These are phyloP conservation scores for Ceuthmochares aereus DNA, from an alignment of 2,113 vertebrate genomes.

Conservation along the genomic window DNA sequence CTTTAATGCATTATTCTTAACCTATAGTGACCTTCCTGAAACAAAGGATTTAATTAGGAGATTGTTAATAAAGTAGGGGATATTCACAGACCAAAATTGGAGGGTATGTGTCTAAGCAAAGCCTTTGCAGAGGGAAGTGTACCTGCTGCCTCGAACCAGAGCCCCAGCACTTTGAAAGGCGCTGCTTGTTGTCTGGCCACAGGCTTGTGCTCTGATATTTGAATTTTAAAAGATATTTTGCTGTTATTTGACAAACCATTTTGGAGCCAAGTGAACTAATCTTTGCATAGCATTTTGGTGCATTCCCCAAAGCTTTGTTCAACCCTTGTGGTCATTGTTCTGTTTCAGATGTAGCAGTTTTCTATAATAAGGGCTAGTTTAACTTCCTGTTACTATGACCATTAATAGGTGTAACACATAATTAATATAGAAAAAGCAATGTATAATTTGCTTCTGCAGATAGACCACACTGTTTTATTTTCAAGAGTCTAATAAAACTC, in stretches of 20 bases:
- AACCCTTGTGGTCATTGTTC: neutral
- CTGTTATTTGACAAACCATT: neutral
- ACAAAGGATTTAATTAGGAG: neutral
- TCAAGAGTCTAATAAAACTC: neutral
- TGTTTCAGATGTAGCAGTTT: neutral
- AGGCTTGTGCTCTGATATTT: neutral
- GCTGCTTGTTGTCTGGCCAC: neutral
- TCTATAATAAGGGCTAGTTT: neutral
- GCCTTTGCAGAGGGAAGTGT: neutral
- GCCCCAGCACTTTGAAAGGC: neutral
- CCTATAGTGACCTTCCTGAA: neutral
- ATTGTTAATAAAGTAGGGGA: neutral
- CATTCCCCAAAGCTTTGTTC: neutral
- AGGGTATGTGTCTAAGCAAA: neutral
- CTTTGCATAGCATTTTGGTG: neutral
- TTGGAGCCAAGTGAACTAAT: neutral
- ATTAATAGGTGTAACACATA: neutral
- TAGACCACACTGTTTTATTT: neutral
- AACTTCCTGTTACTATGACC: neutral
- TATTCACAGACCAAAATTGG: neutral
- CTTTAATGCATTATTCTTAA: neutral
- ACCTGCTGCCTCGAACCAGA: neutral
- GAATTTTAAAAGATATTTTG: fast-evolving
- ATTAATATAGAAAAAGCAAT: neutral
- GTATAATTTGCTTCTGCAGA: neutral